phyloP scores from a whole-genome alignment of 2,888 invertebrate species.

The Megastigmus dorsalis region DNA sequence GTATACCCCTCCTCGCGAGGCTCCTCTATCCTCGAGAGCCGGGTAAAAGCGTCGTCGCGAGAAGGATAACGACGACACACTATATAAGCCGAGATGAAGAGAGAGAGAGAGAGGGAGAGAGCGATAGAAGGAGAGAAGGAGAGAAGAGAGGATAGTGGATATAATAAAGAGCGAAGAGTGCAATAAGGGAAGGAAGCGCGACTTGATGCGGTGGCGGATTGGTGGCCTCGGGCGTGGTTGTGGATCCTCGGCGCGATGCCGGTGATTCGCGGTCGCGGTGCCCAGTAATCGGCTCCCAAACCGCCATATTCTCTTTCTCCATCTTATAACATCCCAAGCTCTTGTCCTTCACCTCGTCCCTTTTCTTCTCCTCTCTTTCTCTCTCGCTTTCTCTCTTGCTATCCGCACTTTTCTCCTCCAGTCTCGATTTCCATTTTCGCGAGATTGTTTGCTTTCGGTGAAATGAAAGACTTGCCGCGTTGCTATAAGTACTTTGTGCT shows the following conservation, averaged over 20 bases:
- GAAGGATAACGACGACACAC: constrained; percentile 51
- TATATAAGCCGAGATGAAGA: constrained; percentile 46
- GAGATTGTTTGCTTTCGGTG: too few species aligned
- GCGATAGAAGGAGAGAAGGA: constrained; percentile 47
- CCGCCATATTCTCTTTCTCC: constrained; percentile 67
- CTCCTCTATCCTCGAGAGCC: neutral
- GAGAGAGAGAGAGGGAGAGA: constrained; percentile 45
- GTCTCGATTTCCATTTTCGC: too few species aligned
- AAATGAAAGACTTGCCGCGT: too few species aligned
- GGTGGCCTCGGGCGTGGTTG: constrained; percentile 73
- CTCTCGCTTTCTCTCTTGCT: constrained; percentile 42
- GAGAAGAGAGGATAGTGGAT: constrained; percentile 40
- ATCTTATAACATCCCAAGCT: constrained; percentile 55
- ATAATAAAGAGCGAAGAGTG: constrained; percentile 43
- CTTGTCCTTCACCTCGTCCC: constrained; percentile 48
- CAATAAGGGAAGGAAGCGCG: constrained; percentile 52
- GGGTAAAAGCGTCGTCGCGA: constrained; percentile 8
- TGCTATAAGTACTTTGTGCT: too few species aligned
- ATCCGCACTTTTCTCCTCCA: neutral
- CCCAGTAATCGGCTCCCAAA: constrained; percentile 72
- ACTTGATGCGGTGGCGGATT: constrained; percentile 68
- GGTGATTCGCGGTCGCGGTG: constrained; percentile 73
- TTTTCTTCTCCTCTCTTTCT: constrained; percentile 48
- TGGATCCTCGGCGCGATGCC: constrained; percentile 73
- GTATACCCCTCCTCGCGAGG: neutral